Evolutionary conservation across 2,888 invertebrate genomes (phyloP), one percentile per base, ranked within the genome.

Genomic region (Brachynemurus nebulosus): DNA sequence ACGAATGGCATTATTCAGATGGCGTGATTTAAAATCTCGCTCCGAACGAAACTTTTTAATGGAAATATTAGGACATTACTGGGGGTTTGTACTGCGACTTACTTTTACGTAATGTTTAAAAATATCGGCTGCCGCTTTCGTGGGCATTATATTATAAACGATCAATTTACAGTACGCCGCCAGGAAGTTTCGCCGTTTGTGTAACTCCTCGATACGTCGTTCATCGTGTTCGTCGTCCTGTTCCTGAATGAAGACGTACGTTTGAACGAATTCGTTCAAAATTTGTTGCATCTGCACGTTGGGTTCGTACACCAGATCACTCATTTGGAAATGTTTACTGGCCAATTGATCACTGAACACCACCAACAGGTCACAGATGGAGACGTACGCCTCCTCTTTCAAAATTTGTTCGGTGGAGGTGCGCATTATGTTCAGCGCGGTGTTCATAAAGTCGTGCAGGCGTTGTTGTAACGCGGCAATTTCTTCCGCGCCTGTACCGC

Each of bases 101-200:
- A 86, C 86, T 73, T 90, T 92, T 47, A 95, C 91, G 64, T 98
- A 98, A 63, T 96, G 90, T 63, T 93, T 92, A 67, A 98, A 95
- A 46, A 98, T 85, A 61, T 91, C 89, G 0, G 93, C 86, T 11
- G 92, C 93, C 54, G 86, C 76, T 59, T 85, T 80, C 2, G 95
- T 88, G 20, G 90, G 91, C 64, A 97, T 78, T 53, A 96, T 88
- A 63, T 96, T 97, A 71, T 97, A 97, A 42, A 97, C 92, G 55
- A 97, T 86, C 40, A 99, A 72, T 68, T 98, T 99, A 69, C 95
- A 96, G 67, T 90, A 98, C 16, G 91, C 89, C 1, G 97, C 95
- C 50, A 99, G 71, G 64, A 95, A 91, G 65, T 93, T 96, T 52
- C 97, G 74, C 46, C 93, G 77, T 65, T 95, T 96, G 69, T 97